Evolutionary conservation across 2,113 vertebrate genomes (phyloP).

Genomic region (Hypanus sabinus): DNA sequence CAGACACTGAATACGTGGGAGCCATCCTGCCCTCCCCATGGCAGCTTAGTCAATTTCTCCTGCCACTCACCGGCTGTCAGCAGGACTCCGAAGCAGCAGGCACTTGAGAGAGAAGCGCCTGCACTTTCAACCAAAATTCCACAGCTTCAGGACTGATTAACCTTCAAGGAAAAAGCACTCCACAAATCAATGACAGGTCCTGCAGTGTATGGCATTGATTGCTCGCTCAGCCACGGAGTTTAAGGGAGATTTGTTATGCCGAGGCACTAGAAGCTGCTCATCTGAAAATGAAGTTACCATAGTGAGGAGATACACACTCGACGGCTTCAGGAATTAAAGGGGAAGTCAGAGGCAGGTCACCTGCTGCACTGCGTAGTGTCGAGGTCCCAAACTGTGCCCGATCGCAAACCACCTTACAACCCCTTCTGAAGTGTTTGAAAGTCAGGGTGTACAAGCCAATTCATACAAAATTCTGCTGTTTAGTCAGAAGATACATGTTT

Average conservation of each 20-base stretch:
- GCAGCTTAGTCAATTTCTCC: not conserved
- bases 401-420: not conserved
- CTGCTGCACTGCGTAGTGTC: too few relatives aligned
- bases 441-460: not conserved
- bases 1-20: not conserved
- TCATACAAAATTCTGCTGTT: not conserved
- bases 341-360: not conserved
- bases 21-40: not conserved
- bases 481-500: too few relatives aligned
- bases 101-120: not conserved
- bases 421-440: not conserved
- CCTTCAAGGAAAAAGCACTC: slow-evolving; percentile 26
- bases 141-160: not conserved
- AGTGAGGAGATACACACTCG: too few relatives aligned
- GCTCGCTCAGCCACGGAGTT: not conserved
- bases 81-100: not conserved
- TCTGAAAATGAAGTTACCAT: not conserved
- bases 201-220: not conserved
- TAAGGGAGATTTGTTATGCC: not conserved
- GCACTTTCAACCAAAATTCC: not conserved
- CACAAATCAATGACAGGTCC: slow-evolving; percentile 13
- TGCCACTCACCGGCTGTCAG: not conserved
- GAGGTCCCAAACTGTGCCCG: too few relatives aligned
- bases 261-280: not conserved
- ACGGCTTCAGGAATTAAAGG: not conserved